Percentiles rank a stretch among this genome's conserved stretches.
phyloP scores from a whole-genome alignment of 2,113 vertebrate genomes.

The Axis porcinus region DNA sequence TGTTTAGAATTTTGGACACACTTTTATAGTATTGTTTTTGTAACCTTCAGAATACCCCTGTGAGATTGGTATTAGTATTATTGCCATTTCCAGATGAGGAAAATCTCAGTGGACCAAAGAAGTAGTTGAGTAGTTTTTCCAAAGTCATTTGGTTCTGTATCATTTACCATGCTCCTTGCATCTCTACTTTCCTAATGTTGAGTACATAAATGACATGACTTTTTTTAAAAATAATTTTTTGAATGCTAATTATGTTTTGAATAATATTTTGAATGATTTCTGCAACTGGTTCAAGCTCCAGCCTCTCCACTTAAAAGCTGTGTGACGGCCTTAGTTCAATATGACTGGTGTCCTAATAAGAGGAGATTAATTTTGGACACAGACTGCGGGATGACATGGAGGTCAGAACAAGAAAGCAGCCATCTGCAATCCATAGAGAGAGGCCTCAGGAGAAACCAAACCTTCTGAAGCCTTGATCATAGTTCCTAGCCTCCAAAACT shows the following conservation, averaged over 20 bases:
- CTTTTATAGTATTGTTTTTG: not conserved
- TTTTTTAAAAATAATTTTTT: not conserved
- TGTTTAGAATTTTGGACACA: not conserved
- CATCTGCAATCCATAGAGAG: not conserved
- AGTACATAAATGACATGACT: not conserved
- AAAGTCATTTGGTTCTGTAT: not conserved
- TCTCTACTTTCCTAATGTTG: not conserved
- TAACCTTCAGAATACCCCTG: not conserved
- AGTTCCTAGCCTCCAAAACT: not conserved
- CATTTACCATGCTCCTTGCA: not conserved
- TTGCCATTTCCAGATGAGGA: not conserved
- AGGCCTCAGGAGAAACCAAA: not conserved
- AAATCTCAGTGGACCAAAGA: not conserved
- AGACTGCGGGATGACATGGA: not conserved
- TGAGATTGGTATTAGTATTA: not conserved
- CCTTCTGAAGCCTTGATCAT: not conserved
- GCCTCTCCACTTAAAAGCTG: not conserved
- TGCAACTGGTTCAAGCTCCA: not conserved
- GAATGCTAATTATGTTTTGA: too few species aligned
- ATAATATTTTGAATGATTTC: not conserved
- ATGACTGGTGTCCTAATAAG: not conserved
- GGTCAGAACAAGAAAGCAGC: not conserved
- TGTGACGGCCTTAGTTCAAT: not conserved
- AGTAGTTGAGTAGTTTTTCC: not conserved
- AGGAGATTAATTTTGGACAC: not conserved